Conservation (phyloP, 1,140 invertebrate species). For the Zaprionus ghesquierei region DNA sequence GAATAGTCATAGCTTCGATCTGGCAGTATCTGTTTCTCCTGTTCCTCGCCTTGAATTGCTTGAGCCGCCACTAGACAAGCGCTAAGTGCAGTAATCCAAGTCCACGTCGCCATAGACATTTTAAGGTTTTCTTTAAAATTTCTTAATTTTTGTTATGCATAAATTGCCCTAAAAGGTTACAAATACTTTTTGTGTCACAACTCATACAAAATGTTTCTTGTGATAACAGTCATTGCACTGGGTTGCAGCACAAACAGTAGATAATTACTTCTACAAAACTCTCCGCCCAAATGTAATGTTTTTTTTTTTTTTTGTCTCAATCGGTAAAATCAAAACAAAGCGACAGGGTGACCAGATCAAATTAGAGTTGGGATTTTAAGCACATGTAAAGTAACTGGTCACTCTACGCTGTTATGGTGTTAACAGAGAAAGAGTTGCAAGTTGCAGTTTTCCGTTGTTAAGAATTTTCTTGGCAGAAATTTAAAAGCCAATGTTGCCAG, state of each 20-base stretch:
- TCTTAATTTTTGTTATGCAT: background rate
- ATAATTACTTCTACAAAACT: background rate
- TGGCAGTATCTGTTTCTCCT: background rate
- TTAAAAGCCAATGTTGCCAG: too few species aligned
- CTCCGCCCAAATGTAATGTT: background rate
- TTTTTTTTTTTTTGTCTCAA: background rate
- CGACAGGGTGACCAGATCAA: background rate
- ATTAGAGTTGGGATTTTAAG: background rate
- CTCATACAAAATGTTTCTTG: background rate
- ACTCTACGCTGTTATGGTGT: background rate
- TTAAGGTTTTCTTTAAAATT: background rate
- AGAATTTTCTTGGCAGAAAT: too few species aligned
- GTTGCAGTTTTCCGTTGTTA: too few species aligned
- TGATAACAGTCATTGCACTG: slow-evolving; percentile 1
- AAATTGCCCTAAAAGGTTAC: background rate
- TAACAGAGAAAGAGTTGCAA: background rate
- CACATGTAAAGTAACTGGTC: background rate
- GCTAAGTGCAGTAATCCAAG: background rate
- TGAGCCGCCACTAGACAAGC: background rate
- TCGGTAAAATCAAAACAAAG: background rate
- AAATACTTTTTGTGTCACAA: background rate
- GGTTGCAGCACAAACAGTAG: background rate
- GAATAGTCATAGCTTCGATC: slow-evolving; percentile 33
- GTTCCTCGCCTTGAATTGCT: background rate
- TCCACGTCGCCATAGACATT: background rate